Percentiles rank a stretch among this genome's conserved stretches.
These are phyloP conservation scores for Scylla paramamosain DNA, from an alignment of 1,140 invertebrate genomes.

Conservation along the genomic window DNA sequence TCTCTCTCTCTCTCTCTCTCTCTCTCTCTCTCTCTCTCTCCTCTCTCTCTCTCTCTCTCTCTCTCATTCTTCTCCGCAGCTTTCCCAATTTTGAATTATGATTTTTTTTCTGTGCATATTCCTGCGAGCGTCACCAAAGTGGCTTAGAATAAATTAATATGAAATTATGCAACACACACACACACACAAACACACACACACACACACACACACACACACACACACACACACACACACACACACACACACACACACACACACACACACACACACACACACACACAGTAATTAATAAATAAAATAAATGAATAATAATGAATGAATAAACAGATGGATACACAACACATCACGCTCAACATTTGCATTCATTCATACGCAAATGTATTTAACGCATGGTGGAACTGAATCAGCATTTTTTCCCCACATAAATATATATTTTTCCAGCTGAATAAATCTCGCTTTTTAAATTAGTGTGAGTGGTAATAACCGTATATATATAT, in stretches of 20 bases:
- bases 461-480: no score
- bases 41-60: not conserved
- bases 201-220: slow-evolving; percentile 30
- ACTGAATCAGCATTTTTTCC: not conserved
- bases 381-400: no score
- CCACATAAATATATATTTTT: slow-evolving; percentile 37
- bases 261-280: not conserved
- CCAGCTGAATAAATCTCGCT: no score
- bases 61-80: not conserved
- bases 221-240: not conserved
- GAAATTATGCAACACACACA: no score
- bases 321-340: no score
- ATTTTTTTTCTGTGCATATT: not conserved
- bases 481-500: not conserved
- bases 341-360: no score
- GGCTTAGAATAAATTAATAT: no score
- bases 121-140: no score
- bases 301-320: no score
- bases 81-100: not conserved
- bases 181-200: not conserved
- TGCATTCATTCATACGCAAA: no score
- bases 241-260: not conserved
- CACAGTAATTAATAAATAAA: not conserved
- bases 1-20: slow-evolving; percentile 35
- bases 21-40: not conserved